These are phyloP conservation scores for Diorhabda elongata DNA, from an alignment of 1,140 invertebrate genomes.

Conservation along the genomic window DNA sequence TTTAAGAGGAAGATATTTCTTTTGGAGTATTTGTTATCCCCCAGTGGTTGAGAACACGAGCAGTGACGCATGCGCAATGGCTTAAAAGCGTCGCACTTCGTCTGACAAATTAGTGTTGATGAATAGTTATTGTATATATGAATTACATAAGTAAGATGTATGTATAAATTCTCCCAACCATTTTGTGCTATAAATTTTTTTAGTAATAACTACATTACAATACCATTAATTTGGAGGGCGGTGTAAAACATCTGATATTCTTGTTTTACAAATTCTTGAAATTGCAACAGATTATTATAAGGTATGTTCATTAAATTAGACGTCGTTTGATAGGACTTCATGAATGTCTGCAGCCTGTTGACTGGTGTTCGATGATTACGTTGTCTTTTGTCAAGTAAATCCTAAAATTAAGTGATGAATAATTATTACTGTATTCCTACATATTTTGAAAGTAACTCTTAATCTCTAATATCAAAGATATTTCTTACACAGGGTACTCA, in stretches of 20 bases:
- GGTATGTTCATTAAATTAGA: slow-evolving; percentile 45
- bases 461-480: no score
- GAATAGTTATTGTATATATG: no score
- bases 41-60: no score
- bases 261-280: slow-evolving; percentile 45
- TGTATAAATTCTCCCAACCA: no score
- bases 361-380: slow-evolving; percentile 39
- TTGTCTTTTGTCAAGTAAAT: slow-evolving; percentile 38
- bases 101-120: no score
- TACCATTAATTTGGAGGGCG: slow-evolving; percentile 48
- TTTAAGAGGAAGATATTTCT: no score
- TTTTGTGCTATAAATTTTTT: no score
- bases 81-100: no score
- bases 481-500: no score
- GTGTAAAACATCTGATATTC: slow-evolving; percentile 43
- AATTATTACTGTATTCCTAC: background rate
- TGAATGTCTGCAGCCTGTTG: slow-evolving; percentile 34
- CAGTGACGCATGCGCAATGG: no score
- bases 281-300: slow-evolving; percentile 45
- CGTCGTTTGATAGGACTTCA: slow-evolving; percentile 38
- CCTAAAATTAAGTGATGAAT: slow-evolving; percentile 26
- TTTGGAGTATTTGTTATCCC: no score
- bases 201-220: slow-evolving; percentile 22
- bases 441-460: slow-evolving; percentile 13
- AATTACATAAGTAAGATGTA: no score